phyloP scores from a whole-genome alignment of 1,140 invertebrate species.

The Rhopalosiphum maidis region DNA sequence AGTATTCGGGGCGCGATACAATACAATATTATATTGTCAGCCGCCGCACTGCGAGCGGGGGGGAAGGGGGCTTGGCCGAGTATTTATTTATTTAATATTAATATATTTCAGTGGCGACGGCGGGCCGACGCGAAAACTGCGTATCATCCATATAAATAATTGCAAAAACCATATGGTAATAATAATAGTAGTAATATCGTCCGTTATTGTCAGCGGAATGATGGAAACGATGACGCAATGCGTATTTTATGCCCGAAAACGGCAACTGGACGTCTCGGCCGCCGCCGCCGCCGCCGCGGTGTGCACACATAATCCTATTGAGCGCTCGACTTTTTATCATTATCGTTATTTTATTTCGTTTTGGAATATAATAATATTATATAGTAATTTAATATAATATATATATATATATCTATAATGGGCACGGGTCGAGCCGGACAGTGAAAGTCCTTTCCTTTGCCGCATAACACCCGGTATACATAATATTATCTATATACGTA shows the following conservation, averaged over 20 bases:
- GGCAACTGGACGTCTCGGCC: neutral
- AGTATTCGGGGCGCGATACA: conserved; percentile 40
- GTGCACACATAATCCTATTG: neutral
- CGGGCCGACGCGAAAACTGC: neutral
- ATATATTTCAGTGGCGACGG: neutral
- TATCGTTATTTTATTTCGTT: neutral
- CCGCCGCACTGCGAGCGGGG: neutral
- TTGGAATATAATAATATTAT: neutral
- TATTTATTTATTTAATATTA: conserved; percentile 9
- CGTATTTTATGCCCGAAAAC: conserved; percentile 12
- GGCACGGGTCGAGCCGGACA: neutral
- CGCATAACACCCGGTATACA: neutral
- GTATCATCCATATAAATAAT: conserved; percentile 25
- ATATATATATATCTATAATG: neutral
- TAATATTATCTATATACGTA: neutral
- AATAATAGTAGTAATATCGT: neutral
- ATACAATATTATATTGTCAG: neutral
- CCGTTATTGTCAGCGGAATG: neutral
- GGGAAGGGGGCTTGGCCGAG: neutral
- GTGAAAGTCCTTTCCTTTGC: conserved; percentile 20
- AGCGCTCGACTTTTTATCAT: neutral
- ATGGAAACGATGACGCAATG: conserved; percentile 8
- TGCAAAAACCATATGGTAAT: neutral
- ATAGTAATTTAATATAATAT: neutral
- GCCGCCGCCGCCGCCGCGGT: too few species aligned